phyloP scores from a whole-genome alignment of 2,888 invertebrate genomes.

The Heteropelma amictum region DNA sequence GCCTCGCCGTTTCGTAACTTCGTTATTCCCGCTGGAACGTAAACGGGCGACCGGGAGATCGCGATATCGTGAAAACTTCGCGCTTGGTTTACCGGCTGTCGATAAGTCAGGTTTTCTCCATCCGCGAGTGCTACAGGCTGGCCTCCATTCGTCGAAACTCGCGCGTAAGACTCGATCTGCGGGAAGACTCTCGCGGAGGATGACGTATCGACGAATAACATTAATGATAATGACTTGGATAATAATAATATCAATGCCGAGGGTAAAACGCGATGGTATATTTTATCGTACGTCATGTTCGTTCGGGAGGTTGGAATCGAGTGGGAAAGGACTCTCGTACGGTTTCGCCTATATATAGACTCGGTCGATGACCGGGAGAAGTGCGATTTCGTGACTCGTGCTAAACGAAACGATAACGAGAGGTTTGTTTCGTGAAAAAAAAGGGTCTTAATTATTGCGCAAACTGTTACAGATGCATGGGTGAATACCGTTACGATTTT shows the following conservation, averaged over 20 bases:
- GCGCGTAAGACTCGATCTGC: constrained; percentile 66
- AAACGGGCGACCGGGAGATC: constrained; percentile 69
- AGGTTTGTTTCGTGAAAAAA: constrained; percentile 33
- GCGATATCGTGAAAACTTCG: constrained; percentile 64
- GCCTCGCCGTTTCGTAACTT: constrained; percentile 70
- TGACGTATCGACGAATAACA: constrained; percentile 34
- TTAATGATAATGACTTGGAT: background rate
- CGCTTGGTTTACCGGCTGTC: constrained; percentile 48
- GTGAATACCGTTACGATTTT: constrained; percentile 59
- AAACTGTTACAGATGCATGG: constrained; percentile 58
- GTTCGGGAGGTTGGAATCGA: constrained; percentile 19
- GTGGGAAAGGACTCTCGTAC: constrained; percentile 24
- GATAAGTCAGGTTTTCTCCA: constrained; percentile 29
- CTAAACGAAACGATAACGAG: constrained; percentile 53
- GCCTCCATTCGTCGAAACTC: constrained; percentile 66
- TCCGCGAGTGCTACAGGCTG: constrained; percentile 11
- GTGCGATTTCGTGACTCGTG: background rate
- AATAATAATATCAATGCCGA: constrained; percentile 46
- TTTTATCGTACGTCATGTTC: constrained; percentile 47
- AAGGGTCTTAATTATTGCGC: constrained; percentile 62
- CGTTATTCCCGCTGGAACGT: constrained; percentile 60
- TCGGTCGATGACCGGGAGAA: background rate
- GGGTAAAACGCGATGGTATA: background rate
- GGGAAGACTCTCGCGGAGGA: constrained; percentile 50
- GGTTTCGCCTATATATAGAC: constrained; percentile 45